Base-by-base conservation (phyloP, 2,113 vertebrate species). In the Sylvietta virens region DNA sequence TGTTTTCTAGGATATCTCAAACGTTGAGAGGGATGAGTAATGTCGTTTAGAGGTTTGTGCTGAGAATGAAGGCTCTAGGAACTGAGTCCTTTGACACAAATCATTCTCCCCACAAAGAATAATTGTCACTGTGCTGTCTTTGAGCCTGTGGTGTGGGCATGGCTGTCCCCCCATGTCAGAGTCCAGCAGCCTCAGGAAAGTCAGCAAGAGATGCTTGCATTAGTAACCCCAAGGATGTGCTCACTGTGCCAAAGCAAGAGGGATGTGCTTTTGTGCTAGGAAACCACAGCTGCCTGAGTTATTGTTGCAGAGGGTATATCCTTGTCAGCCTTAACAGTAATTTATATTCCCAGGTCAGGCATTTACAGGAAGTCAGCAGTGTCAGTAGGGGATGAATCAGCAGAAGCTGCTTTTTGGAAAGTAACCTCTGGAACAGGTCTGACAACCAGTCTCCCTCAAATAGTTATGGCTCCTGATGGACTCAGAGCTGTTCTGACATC, bases 301-400 rank as follows among this genome's bases (percentile, higher is more conserved):
- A 94, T 85, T 93, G 66, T 88, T 12, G 1, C 6, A 3, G 73
- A 96, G 90, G 90, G 93, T 96, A 88, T 92, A 93, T 97, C 83
- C 73, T 94, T 96, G 87, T 95, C 93, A 93, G 88, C 76, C 33
- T 71, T 90, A 71, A 96, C 51, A 12, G 60, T 87, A 88, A 92
- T 97, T 85, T 95, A 92, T 81, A 62, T 78, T 92, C 86, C 81
- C 15, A 54, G 94, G 94, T 85, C 74, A 92, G 92, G 77, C 33
- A 3, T 91, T 95, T 91, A 48, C n/a, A 82, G 78, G 86, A 89
- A 96, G 90, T 61, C 94, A 96, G 95, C 86, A 92, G 58, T 70
- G 90, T 77, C 9, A 6, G 70, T 22, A 72, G 71, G 61, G 81
- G 76, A 95, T 96, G 93, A 95, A 95, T 97, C 96, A 96, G 92